Base-by-base conservation (phyloP, 1,140 invertebrate species). In the Campoletis sonorensis region DNA sequence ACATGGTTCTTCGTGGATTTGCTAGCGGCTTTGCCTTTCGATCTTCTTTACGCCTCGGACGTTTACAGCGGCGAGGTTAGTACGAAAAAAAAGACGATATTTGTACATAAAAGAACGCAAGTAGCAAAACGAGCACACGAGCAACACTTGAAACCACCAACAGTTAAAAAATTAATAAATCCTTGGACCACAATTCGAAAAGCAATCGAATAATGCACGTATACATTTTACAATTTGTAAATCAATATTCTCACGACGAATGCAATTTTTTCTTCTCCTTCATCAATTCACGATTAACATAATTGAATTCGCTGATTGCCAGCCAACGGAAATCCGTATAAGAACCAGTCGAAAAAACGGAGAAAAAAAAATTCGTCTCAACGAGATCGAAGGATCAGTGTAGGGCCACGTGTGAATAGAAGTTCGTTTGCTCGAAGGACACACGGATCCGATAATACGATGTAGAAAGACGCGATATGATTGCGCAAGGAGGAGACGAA, bases 1-100 rank as follows among this genome's bases (percentile, higher is more conserved):
- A 96, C 97, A 79, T 99, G 98, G 98, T 99, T 99, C 91, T 93
- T 98, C 51, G 96, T 99, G 80, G 98, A 99, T 92, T 94, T 99
- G 68, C 94, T 99, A 86, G 98, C 98, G 18, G 98, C 98, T 61
- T 94, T 99, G 86, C 98, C 98, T 40, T 99, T 99, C 93, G 99
- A 99, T 94, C 94, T 99, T 87, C 95, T 99, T 83, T 97, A 97
- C 88, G 96, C 96, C 49, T 96, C 95, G 54, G 96, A 96, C 89
- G 94, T 98, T 81, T 97, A 97, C 91, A 96, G 95, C 87, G 95
- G 95, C 82, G 95, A 96, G 94, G 97, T 97, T 92, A 95, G 95
- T 93, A 87, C 61, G 37, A 79, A 26, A n/a, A 23, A 10, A 21
- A 26, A 27, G 27, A 64, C n/a, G n/a, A n/a, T 64, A 13, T 23